These are phyloP conservation scores for Erpornis zantholeuca DNA, from an alignment of 2,113 vertebrate species.

Conservation along the genomic window DNA sequence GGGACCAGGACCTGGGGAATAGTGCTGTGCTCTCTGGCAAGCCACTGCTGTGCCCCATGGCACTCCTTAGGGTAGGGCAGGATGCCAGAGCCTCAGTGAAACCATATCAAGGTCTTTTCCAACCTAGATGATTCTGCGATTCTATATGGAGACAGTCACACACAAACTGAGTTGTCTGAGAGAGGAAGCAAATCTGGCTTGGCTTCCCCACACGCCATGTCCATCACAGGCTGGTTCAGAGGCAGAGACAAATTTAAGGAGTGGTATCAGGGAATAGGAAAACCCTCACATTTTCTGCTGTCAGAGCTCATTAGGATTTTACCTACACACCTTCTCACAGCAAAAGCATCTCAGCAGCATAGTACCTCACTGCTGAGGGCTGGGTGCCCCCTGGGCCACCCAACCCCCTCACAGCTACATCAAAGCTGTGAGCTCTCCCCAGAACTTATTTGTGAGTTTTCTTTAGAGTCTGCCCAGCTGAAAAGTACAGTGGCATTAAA, in stretches of 20 bases:
- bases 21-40: neutral
- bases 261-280: neutral
- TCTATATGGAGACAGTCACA: neutral
- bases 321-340: neutral
- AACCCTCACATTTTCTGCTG: neutral
- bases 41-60: neutral
- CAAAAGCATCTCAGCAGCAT: neutral
- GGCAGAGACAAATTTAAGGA: neutral
- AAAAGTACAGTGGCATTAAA: slow-evolving; percentile 6
- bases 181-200: neutral
- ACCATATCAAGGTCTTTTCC: neutral
- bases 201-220: neutral
- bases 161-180: fast-evolving
- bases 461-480: neutral
- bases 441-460: neutral
- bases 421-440: neutral
- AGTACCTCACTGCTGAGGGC: neutral
- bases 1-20: neutral
- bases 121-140: neutral
- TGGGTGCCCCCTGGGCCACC: neutral
- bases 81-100: neutral
- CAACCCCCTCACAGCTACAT: neutral
- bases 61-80: neutral
- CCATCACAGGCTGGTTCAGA: neutral
- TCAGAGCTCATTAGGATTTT: neutral